phyloP scores from a whole-genome alignment of 1,140 invertebrate species.

The Drosophila sturtevanti region DNA sequence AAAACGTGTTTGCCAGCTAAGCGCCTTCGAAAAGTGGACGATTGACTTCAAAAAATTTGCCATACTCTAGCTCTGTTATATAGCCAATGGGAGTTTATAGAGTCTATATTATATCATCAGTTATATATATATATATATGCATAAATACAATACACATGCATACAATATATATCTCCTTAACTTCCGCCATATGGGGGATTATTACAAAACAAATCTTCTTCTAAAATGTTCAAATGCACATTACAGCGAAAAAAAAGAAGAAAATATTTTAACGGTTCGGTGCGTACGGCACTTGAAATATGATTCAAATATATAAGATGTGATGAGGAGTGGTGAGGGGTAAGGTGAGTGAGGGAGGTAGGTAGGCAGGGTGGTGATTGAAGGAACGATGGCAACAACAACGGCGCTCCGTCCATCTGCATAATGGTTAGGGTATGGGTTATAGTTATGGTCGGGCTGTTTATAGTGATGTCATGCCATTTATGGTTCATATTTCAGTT shows the following conservation, averaged over 20 bases:
- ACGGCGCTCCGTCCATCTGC: conserved; percentile 38
- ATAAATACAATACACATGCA: too few relatives aligned
- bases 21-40: conserved; percentile 59
- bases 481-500: conserved; percentile 80
- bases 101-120: conserved; percentile 65
- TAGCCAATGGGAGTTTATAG: conserved; percentile 26
- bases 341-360: neutral
- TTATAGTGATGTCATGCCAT: conserved; percentile 76
- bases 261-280: conserved; percentile 50
- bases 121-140: conserved; percentile 21
- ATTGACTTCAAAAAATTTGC: conserved; percentile 12
- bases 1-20: conserved; percentile 75
- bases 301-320: conserved; percentile 65
- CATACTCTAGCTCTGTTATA: neutral
- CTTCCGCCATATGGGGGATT: conserved; percentile 56
- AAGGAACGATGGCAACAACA: neutral
- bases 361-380: too few relatives aligned
- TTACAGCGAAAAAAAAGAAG: too few relatives aligned
- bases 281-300: conserved; percentile 68
- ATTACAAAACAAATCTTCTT: conserved; percentile 35
- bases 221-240: conserved; percentile 60
- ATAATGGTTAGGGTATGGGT: conserved; percentile 42
- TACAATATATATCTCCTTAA: conserved; percentile 36
- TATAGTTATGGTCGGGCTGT: conserved; percentile 69
- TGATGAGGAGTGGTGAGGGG: neutral